Evolutionary conservation across 1,140 invertebrate genomes (phyloP), one percentile per base, ranked within the genome.

Genomic region (Ips typographus): DNA sequence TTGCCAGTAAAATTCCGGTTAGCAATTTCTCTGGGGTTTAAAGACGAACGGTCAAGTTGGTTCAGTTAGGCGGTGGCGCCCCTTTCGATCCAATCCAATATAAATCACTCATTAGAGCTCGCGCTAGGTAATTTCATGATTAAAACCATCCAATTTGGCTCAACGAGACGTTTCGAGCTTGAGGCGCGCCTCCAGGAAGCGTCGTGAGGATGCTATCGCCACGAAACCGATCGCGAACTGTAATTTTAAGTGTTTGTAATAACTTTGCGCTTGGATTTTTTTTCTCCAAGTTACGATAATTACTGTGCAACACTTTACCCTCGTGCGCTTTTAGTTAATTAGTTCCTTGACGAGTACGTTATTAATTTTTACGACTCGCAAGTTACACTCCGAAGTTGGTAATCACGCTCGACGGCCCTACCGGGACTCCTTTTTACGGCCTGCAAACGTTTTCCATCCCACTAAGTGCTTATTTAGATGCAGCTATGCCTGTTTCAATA

Each of bases 41-140:
- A 22, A 22, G 22, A 22, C 22, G 22, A 22, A 22, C 22, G 22
- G 22, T 22, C 22, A 22, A 22, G 22, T 8, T 49, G 44, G 44
- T 49, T 8, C 44, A 6, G 44, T 8, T 49, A 6, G 44, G 22
- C 7, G 44, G 44, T 49, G 44, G 22, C 44, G n/a, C n/a, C 44
- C 4, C 44, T n/a, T 47, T 41, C 38, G 57, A 59, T 59, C 57
- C 57, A 41, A 59, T 59, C 60, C 60, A 62, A 8, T 49, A 62
- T 62, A 62, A 62, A 62, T 62, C 60, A 62, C 60, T 62, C 44
- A 62, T 62, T 62, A 62, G 43, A 62, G 44, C 42, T 51, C 44
- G 57, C 44, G 44, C 41, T 36, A 2, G 60, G 42, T 49, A 62
- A 62, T 62, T 62, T 62, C 44, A 38, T 62, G 60, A 62, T 62